Base-by-base conservation (phyloP, 2,888 invertebrate species). In the Acronicta aceris region DNA sequence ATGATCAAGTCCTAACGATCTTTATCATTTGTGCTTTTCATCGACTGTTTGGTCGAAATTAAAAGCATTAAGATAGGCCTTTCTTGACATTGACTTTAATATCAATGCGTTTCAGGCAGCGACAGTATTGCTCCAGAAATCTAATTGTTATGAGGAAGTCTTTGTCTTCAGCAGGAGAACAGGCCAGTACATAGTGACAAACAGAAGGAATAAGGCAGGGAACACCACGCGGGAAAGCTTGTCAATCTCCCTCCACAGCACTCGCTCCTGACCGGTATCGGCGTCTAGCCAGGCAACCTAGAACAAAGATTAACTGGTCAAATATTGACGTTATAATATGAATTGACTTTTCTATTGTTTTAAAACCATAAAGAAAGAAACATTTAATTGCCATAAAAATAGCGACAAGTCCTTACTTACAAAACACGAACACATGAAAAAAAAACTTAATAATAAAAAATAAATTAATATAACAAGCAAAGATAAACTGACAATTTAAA, bases 161-260 rank as follows among this genome's bases (percentile, higher is more conserved):
- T 95, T 95, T 0, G 96, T 96, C 82, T 96, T 97, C 74, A 97
- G 92, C 48, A 97, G 89, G 49, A 98, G 90, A 63, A 97, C 96
- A 0, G 97, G 97, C 97, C 97, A 98, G 89, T 97, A 98, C 82
- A 97, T 93, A 0, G 96, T 94, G 54, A 97, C 96, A 85, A 98
- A 97, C 16, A 97, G 94, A 16, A 97, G 95, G 89, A 98, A 98
- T n/a, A 97, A 86, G 15, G 96, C 96, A 8, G 98, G 98, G 86
- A 98, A 98, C 6, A 97, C 96, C 50, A 97, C 95, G 52, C 97
- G 95, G 5, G 97, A 97, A 5, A 97, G 95, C 81, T 96, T 96
- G 88, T 98, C 98, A 67, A 98, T 97, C 92, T 97, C 96, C 56
- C 96, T 95, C 96, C 97, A 97, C 75, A 97, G 95, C n/a, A 97